Evolutionary conservation across 2,113 vertebrate species (phyloP), one percentile per base, ranked within the genome.

Genomic region (Ranitomeya variabilis): DNA sequence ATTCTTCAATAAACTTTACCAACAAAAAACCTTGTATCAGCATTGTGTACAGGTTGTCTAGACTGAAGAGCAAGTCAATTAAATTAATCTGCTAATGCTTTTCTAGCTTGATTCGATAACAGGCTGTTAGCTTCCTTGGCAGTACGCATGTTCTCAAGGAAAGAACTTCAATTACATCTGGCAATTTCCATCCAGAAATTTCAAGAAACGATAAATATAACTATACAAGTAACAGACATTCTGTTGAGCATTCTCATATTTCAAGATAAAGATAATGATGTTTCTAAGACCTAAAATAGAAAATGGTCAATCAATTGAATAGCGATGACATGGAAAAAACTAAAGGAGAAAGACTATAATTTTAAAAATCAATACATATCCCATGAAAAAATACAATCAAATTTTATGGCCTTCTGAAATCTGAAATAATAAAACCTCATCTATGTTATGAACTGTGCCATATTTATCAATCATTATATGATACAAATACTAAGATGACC

Each of bases 51-150:
- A 59, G 71, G 62, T 77, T 51, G 55, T 77, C 55, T 77, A 86
- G 26, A 86, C 85, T 86, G 73, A 78, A 77, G 85, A 59, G 69
- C 71, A 76, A 86, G 26, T 60, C 73, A 86, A 86, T 78, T 85
- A 73, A 85, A 73, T 85, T 85, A 85, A 85, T 85, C 69, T 37
- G 67, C 83, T 76, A 73, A 74, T 85, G 67, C 67, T 85, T 85
- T 76, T 85, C 52, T 57, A 78, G 37, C 51, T 57, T 77, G 59
- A 64, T 64, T 74, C 55, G 7, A 60, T 51, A 86, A 45, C 31
- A 76, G 71, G n/a, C 71, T 86, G 59, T 78, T 77, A n/a, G 54
- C 64, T 77, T 64, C 37, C 23, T 78, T 62, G 74, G 54, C 37
- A 86, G 54, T 15, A 57, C 21, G 67, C 54, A 74, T 85, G 54